These are phyloP conservation scores for Busseola fusca DNA, from an alignment of 2,888 invertebrate genomes.

Conservation along the genomic window DNA sequence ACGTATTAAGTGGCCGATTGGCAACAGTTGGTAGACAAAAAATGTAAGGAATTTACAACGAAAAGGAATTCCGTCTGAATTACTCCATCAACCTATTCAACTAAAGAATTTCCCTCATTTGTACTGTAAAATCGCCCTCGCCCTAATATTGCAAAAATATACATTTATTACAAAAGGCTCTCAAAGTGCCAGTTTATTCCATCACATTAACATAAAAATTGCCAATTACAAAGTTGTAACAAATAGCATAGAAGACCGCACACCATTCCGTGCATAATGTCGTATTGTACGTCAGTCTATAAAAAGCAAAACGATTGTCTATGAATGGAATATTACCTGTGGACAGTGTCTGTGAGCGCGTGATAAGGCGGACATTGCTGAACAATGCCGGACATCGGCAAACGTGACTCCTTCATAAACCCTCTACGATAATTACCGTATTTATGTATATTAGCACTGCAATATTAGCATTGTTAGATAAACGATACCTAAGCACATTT, in stretches of 20 bases:
- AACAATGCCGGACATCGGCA: constrained; percentile 30
- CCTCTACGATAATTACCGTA: constrained; percentile 24
- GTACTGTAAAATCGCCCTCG: constrained; percentile 11
- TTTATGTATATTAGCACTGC: constrained; percentile 21
- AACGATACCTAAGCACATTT: constrained; percentile 9
- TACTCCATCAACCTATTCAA: constrained; percentile 15
- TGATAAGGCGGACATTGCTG: constrained; percentile 45
- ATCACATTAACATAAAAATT: constrained; percentile 48
- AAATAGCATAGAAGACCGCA: constrained; percentile 30
- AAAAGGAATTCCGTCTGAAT: not conserved
- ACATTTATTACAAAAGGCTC: constrained; percentile 29
- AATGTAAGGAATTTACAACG: not conserved
- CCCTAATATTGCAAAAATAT: constrained; percentile 24
- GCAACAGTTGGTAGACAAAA: no score
- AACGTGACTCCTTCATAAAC: constrained; percentile 57
- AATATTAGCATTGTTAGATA: constrained; percentile 34
- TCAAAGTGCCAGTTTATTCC: constrained; percentile 10
- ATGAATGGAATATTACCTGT: constrained; percentile 53
- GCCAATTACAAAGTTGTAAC: constrained; percentile 15
- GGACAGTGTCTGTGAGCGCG: constrained; percentile 34
- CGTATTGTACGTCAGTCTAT: constrained; percentile 39
- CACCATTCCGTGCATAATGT: constrained; percentile 4
- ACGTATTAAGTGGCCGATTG: no score
- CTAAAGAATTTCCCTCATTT: constrained; percentile 22
- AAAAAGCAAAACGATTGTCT: constrained; percentile 48